Base-by-base conservation (phyloP, 2,797 vertebrate genomes). In the Spinus olivaceus region DNA sequence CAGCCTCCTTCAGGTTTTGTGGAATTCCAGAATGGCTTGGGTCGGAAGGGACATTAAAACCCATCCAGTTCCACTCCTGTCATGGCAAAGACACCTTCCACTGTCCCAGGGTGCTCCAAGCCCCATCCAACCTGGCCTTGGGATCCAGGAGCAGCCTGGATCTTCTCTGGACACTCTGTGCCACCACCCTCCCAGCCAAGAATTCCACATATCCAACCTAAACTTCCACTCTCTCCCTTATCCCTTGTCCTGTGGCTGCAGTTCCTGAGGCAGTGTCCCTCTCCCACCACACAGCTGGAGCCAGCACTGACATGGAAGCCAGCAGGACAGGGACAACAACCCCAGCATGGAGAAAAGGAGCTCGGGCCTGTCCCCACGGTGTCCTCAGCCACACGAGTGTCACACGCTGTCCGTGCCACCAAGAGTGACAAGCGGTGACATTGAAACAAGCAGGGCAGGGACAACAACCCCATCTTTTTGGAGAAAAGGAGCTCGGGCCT, bases 31-130 rank as follows among this genome's bases (percentile, higher is more conserved):
- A 10, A 11, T 32, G 60, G 39, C 32, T 63, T 63, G 57, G 15
- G 15, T 20, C 0, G 2, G 32, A 37, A 37, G 14, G 9, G 22
- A 13, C 8, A 0, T 32, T 63, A 71, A 71, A 71, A 1, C 5
- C 3, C 15, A 32, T 16, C 22, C n/a, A 41, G 6, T 20, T 0
- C n/a, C 27, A 42, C 4, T 1, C 37, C 12, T 24, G 10, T 19
- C 39, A 9, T 14, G 24, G 19, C 54, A 69, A 30, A 24, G 33
- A 54, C 64, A 54, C 18, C 5, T 86, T 0, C 41, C 41, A 27
- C 25, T 3, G 0, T 2, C 24, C 56, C 49, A 35, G 14, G 21
- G 0, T 41, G 49, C 21, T 54, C 47, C 25, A 28, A 28, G 24
- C 35, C 12, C 25, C 3, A 7, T 59, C 35, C 64, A 41, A 0